phyloP scores from a whole-genome alignment of 2,888 invertebrate species.

The Platypus cylindrus region DNA sequence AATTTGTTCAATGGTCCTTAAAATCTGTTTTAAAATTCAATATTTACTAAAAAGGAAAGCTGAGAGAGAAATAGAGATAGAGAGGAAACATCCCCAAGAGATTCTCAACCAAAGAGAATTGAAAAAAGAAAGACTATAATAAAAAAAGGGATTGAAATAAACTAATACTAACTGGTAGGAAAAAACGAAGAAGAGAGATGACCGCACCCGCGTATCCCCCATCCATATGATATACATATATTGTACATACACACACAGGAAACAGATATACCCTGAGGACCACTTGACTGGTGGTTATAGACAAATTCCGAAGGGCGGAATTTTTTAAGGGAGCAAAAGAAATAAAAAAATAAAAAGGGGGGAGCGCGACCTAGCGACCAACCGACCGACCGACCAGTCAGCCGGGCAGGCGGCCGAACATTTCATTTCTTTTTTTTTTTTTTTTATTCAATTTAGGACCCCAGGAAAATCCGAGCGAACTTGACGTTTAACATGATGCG shows the following conservation, averaged over 20 bases:
- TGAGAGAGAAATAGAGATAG: neutral
- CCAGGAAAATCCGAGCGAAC: slow-evolving; percentile 13
- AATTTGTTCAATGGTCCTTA: slow-evolving; percentile 15
- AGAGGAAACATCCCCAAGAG: neutral
- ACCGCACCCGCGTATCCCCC: slow-evolving; percentile 13
- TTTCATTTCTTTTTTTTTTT: no score
- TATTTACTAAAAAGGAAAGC: slow-evolving; percentile 12
- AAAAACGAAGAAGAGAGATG: slow-evolving; percentile 15
- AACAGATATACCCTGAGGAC: slow-evolving; percentile 13
- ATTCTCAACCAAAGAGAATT: no score
- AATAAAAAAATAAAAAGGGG: slow-evolving; percentile 3
- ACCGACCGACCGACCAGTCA: no score
- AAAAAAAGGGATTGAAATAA: no score
- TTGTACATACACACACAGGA: no score
- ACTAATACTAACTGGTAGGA: no score
- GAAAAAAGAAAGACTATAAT: no score
- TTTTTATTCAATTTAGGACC: slow-evolving; percentile 15
- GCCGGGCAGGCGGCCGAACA: no score
- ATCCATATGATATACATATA: no score
- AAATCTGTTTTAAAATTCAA: slow-evolving; percentile 19
- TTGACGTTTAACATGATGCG: slow-evolving; percentile 16
- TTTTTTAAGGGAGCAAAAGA: no score
- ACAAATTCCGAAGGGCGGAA: neutral
- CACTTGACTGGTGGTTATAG: slow-evolving; percentile 13
- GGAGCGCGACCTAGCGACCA: no score